Base-by-base conservation (phyloP, 2,888 invertebrate species). In the Plebejus argus region DNA sequence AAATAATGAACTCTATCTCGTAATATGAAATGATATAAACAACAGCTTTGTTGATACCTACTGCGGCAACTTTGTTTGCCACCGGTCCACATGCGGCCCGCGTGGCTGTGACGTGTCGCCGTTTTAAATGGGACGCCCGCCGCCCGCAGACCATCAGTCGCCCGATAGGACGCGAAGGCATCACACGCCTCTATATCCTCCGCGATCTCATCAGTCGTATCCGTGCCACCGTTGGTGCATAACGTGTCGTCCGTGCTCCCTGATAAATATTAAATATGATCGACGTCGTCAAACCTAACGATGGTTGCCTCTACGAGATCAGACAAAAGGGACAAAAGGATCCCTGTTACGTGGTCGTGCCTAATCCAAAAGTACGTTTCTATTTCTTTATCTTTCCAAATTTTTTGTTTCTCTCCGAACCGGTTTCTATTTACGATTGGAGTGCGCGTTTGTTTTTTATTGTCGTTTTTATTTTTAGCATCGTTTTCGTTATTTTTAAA, bases 261-360 rank as follows among this genome's bases (percentile, higher is more conserved):
- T 84, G 87, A 88, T 80, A 85, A 82, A 81, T 79, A 79, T 81
- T 83, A 85, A 84, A 88, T 83, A 93, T 94, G 94, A 91, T 94
- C 82, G 93, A 92, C 84, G 86, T 92, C 83, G 90, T 89, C 85
- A 90, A 91, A 86, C 89, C 91, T 81, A 87, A 89, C 84, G 91
- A 94, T 91, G 95, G 94, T 87, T 95, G 95, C 92, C 94, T 96
- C 79, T 96, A 96, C 89, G 96, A 96, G 88, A 94, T 96, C 88
- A 95, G 95, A 89, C 95, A 95, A 86, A 95, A 95, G 89, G 96
- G 96, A 84, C 95, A 95, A 83, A 95, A 93, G 83, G 95, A 95
- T 82, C 95, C 95, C 87, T 96, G 96, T 94, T 96, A 96, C 87
- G 96, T 96, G 86, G 96, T 96, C 94, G 96, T 96, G 88, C 95